Evolutionary conservation across 2,113 vertebrate species (phyloP).

Genomic region (Phalacrocorax pelagicus): DNA sequence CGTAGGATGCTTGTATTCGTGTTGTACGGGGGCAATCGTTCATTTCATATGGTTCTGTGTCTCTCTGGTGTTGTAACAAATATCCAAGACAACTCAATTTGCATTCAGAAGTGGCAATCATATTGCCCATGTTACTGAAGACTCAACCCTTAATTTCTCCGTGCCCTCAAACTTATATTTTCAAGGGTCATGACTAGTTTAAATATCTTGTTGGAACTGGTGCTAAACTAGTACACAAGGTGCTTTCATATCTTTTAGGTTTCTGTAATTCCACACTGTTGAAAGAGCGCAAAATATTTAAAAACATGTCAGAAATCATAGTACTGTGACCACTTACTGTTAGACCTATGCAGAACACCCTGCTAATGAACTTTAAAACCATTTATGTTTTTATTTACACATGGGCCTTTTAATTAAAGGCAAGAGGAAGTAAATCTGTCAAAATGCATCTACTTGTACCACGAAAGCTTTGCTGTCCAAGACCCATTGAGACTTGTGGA

Average conservation of each 20-base stretch:
- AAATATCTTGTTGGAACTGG: conserved; percentile 5
- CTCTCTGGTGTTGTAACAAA: not conserved
- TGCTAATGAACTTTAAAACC: not conserved
- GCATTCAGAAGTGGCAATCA: not conserved
- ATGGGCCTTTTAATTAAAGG: not conserved
- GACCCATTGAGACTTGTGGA: not conserved
- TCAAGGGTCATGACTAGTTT: not conserved
- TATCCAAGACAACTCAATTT: not conserved
- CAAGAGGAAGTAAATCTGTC: not conserved
- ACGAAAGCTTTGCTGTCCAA: not conserved
- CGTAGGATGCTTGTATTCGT: not conserved
- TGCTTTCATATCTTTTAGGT: conserved; percentile 22
- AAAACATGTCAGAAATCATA: not conserved
- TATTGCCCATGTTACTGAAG: not conserved
- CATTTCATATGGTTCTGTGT: not conserved
- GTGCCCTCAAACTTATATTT: not conserved
- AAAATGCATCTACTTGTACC: not conserved
- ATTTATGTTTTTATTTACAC: not conserved
- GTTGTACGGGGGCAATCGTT: not conserved
- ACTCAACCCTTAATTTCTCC: not conserved
- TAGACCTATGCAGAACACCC: not conserved
- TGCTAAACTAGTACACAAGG: conserved; percentile 45
- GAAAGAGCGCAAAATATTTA: not conserved
- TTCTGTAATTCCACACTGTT: not conserved
- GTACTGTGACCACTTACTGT: not conserved